Conservation (phyloP, 1,140 invertebrate species). For the Cryptotermes secundus region DNA sequence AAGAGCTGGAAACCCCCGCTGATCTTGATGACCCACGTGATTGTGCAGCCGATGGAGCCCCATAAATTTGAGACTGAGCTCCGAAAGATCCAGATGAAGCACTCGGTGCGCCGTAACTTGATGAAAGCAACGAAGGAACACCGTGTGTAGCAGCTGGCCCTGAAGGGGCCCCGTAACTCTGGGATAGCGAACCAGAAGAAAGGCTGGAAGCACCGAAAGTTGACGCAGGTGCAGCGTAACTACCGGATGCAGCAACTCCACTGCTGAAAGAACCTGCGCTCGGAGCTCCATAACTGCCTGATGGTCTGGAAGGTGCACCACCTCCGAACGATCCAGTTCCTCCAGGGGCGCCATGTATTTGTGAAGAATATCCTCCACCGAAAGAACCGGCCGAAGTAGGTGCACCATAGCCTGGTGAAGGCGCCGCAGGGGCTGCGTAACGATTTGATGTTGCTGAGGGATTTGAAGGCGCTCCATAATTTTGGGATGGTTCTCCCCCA, state of each 20-base stretch:
- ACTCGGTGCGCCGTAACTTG: background rate
- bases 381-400: background rate
- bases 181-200: background rate
- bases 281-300: conserved; percentile 21
- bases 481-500: background rate
- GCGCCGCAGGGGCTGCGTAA: background rate
- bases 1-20: background rate
- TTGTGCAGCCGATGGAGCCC: conserved; percentile 18
- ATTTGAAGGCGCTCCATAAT: background rate
- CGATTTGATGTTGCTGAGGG: too few species aligned
- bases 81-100: background rate
- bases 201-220: too few species aligned
- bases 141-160: too few species aligned
- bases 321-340: background rate
- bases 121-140: background rate
- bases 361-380: background rate
- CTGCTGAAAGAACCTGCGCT: background rate
- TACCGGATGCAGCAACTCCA: background rate
- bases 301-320: conserved; percentile 10
- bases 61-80: background rate
- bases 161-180: background rate
- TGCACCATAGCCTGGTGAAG: conserved; percentile 22
- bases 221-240: too few species aligned
- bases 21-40: background rate
- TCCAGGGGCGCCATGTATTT: background rate